Base-by-base conservation (phyloP, 2,888 invertebrate species). In the Tineola bisselliella region DNA sequence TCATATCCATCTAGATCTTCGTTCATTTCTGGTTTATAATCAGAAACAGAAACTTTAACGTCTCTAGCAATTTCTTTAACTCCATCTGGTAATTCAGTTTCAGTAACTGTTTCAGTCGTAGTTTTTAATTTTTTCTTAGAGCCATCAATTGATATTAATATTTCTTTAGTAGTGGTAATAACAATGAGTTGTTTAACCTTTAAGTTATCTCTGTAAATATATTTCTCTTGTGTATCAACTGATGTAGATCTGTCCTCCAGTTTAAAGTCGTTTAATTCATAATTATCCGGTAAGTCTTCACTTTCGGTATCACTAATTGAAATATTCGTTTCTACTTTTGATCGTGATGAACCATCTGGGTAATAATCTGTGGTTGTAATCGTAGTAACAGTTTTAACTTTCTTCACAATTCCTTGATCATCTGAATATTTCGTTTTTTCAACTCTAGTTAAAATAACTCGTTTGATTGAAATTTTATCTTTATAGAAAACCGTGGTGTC, bases 291-390 rank as follows among this genome's bases (percentile, higher is more conserved):
- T 18, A 69, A 56, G 58, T 68, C 67, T 62, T 75, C 73, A 12
- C 64, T 62, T 64, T 77, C 75, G 61, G 84, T 75, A 64, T 87
- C 83, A 17, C 74, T 74, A 44, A 87, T 66, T 30, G 77, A 73
- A 10, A 81, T 81, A 63, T 74, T 84, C 31, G 73, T 79, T 59
- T 87, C 86, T 19, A 82, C 73, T 66, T 81, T 82, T 1, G 80
- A 79, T 33, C 72, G 75, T 8, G 81, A 78, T 8, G 86, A 86
- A 44, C 87, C 84, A 64, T 88, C 87, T 15, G 87, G 87, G 64
- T 81, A 87, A 60, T 75, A 72, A 64, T 88, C 87, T 30, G 79
- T 83, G 10, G 82, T 86, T 10, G 79, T 82, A 0, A 79, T 66
- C 18, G 72, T 74, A 12, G 77, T 80, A 0, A 75, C 73, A 8